Evolutionary conservation across 2,888 invertebrate genomes (phyloP).

Genomic region (Ochlodes sylvanus): DNA sequence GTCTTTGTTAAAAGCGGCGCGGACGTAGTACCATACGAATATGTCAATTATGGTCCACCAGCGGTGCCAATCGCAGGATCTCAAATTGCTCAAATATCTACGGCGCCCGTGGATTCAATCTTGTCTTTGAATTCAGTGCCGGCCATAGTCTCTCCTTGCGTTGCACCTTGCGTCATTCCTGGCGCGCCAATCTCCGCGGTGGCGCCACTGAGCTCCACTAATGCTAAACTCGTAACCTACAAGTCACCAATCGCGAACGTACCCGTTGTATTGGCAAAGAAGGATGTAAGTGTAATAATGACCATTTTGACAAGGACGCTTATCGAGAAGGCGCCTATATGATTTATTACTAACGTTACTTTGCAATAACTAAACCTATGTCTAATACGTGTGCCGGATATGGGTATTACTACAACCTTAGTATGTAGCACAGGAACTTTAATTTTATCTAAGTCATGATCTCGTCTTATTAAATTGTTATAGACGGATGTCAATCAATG

Average conservation of each 20-base stretch:
- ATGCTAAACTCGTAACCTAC: slow-evolving; percentile 62
- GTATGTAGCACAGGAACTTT: slow-evolving; percentile 12
- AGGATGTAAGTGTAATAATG: slow-evolving; percentile 58
- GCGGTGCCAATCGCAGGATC: slow-evolving; percentile 50
- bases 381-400: slow-evolving; percentile 20
- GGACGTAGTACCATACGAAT: slow-evolving; percentile 56
- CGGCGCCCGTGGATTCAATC: slow-evolving; percentile 54
- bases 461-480: neutral
- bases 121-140: slow-evolving; percentile 53
- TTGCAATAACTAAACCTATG: slow-evolving; percentile 12
- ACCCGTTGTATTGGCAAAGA: slow-evolving; percentile 59
- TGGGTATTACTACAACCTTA: slow-evolving; percentile 21
- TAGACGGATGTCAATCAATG: slow-evolving; percentile 18
- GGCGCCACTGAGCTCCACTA: slow-evolving; percentile 51
- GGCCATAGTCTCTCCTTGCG: slow-evolving; percentile 61
- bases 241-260: slow-evolving; percentile 55
- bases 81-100: slow-evolving; percentile 59
- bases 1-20: slow-evolving; percentile 67
- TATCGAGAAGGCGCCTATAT: slow-evolving; percentile 20
- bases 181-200: slow-evolving; percentile 52
- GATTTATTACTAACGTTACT: slow-evolving; percentile 26
- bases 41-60: slow-evolving; percentile 63
- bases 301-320: slow-evolving; percentile 27
- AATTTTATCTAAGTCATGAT: slow-evolving; percentile 21
- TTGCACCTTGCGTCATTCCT: slow-evolving; percentile 67